Evolutionary conservation across 1,140 invertebrate species (phyloP).

Genomic region (Heliconius nattereri): DNA sequence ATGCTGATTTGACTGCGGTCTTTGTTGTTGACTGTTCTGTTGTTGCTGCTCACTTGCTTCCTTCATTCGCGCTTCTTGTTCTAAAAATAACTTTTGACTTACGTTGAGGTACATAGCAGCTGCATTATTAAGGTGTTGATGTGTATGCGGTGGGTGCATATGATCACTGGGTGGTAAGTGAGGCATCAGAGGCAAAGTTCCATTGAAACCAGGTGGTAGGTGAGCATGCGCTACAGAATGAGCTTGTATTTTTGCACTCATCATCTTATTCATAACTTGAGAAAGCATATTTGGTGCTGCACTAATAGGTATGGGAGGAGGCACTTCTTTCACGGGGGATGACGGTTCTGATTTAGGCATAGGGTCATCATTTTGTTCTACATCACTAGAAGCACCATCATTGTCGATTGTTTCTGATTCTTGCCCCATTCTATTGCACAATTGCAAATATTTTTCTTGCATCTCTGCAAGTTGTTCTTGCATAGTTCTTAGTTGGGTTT

Average conservation of each 20-base stretch:
- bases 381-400: conserved; percentile 87
- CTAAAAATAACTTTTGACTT: conserved; percentile 87
- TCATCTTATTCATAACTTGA: conserved; percentile 87
- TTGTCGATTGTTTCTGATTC: conserved; percentile 87
- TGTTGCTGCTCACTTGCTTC: conserved; percentile 83
- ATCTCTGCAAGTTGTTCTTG: conserved; percentile 94
- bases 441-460: conserved; percentile 94
- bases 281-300: conserved; percentile 83
- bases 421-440: conserved; percentile 92
- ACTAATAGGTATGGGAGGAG: conserved; percentile 78
- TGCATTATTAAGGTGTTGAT: conserved; percentile 84
- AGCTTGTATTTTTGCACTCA: conserved; percentile 84
- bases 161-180: conserved; percentile 82
- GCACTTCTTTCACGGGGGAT: conserved; percentile 81
- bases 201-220: conserved; percentile 82
- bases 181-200: conserved; percentile 80
- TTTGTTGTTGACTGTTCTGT: conserved; percentile 77
- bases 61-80: conserved; percentile 89
- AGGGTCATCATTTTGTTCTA: conserved; percentile 83
- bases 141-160: conserved; percentile 81
- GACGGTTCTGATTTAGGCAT: conserved; percentile 82
- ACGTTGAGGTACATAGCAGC: conserved; percentile 89
- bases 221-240: conserved; percentile 77
- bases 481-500: conserved; percentile 91
- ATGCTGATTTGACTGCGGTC: conserved; percentile 81